Evolutionary conservation across 2,888 invertebrate genomes (phyloP).

Genomic region (Volucella inanis): DNA sequence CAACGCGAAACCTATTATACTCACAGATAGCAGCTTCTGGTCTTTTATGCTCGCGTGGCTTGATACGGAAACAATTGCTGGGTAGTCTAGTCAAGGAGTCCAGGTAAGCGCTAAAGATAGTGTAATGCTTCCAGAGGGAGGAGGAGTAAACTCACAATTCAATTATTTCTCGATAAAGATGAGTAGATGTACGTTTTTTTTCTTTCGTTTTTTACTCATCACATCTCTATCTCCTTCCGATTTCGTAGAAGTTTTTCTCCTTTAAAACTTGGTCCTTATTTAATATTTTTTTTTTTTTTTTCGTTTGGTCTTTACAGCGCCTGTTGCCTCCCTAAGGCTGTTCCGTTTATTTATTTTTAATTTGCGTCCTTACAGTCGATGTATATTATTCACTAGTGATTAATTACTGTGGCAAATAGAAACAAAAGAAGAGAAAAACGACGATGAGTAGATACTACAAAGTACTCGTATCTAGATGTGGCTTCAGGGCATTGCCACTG

Average conservation of each 20-base stretch:
- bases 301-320: constrained; percentile 1
- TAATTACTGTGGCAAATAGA: constrained; percentile 61
- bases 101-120: constrained; percentile 16
- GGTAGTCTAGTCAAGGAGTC: neutral
- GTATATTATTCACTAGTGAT: constrained; percentile 57
- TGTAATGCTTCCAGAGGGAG: neutral
- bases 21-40: neutral
- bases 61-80: constrained; percentile 37
- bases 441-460: constrained; percentile 53
- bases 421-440: constrained; percentile 20
- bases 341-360: constrained; percentile 72
- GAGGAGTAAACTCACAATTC: constrained; percentile 50
- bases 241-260: neutral
- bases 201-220: neutral
- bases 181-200: constrained; percentile 32
- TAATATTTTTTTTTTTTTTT: neutral
- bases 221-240: neutral
- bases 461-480: constrained; percentile 7
- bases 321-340: constrained; percentile 41
- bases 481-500: constrained; percentile 45
- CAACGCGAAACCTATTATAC: constrained; percentile 11
- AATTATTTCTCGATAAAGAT: constrained; percentile 62
- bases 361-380: constrained; percentile 61
- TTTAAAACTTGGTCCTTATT: constrained; percentile 18
- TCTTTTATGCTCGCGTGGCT: neutral